Evolutionary conservation across 1,140 invertebrate species (phyloP), one percentile per base, ranked within the genome.

Genomic region (Thrips palmi): DNA sequence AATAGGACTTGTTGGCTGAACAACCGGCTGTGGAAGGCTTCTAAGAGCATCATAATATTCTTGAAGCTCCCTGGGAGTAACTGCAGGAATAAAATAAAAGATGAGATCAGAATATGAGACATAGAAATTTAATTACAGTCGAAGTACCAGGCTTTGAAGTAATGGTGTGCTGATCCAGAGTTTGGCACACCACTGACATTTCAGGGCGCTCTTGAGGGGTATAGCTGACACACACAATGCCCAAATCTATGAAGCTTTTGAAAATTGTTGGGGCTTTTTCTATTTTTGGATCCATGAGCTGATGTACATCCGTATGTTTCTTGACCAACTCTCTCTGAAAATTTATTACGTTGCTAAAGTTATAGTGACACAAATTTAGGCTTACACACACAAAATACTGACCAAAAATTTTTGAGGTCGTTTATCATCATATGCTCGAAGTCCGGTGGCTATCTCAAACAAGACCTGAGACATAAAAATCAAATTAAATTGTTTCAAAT

Each of bases 371-470:
- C 4, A 20, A 19, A 36, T 29, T 2, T 33, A 28, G 14, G n/a
- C 20, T 10, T 29, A 23, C 10, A 12, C 8, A 29, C 29, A 40
- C 15, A 39, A 29, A 15, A n/a, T 28, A 45, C 47, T 49, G 46
- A 59, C 57, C 42, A 61, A 44, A 47, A 52, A 53, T 48, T 64
- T 51, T 35, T 54, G 45, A 0, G 51, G 33, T 18, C 71, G 58
- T 11, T 55, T 55, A n/a, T 68, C 57, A 47, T 81, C 73, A 47
- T 73, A 70, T 1, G 71, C 72, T 28, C 65, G 49, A 30, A 75
- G 55, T 1, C 77, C 77, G 1, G 82, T 87, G 7, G 77, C 79
- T 33, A 88, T 57, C 60, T 94, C 88, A 44, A 86, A 70, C 28
- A 92, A 50, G 7, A 92, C 60, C 53, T 60, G 36, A 32, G 47